Base-by-base conservation (phyloP, 2,888 invertebrate species). In the Lypha dubia region DNA sequence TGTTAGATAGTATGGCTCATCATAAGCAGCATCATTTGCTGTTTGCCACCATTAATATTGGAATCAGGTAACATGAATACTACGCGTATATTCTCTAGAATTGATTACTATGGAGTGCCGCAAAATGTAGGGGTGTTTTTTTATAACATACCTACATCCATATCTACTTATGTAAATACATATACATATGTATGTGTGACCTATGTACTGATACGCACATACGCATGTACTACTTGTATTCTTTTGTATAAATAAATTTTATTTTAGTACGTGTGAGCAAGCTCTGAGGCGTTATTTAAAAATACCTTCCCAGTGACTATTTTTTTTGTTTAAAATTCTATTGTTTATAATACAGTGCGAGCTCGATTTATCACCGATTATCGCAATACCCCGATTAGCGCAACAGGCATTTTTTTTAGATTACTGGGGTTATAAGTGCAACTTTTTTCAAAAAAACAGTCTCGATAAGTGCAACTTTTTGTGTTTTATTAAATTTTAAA, bases 71-170 rank as follows among this genome's bases (percentile, higher is more conserved):
- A 58, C 22, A 56, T n/a, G 7, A 20, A 38, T 22, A 67, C 44
- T 9, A 22, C 35, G 20, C 15, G 11, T 56, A n/a, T 28, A 28
- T 13, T 7, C n/a, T 62, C 5, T 35, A 28, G n/a, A 70, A 62
- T 60, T 35, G 28, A 68, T 28, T 60, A 41, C 35, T 51, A n/a
- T n/a, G n/a, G n/a, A 67, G 20, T 60, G 28, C 20, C 15, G 41
- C 38, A 68, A 58, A 60, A 20, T 41, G 68, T 77, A 51, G 60
- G 77, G 77, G 77, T 60, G 76, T 77, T 77, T 77, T 75, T 15
- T 24, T 46, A 11, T 51, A 24, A 22, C 17, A 46, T 20, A 15
- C 20, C 0, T 3, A 71, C 13, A 24, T 22, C 9, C 53, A 49
- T 24, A 51, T 20, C 8, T 28, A 20, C 6, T n/a, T n/a, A n/a